Evolutionary conservation across 2,888 invertebrate genomes (phyloP), one percentile per base, ranked within the genome.

Genomic region (Leptopilina drosophilae): DNA sequence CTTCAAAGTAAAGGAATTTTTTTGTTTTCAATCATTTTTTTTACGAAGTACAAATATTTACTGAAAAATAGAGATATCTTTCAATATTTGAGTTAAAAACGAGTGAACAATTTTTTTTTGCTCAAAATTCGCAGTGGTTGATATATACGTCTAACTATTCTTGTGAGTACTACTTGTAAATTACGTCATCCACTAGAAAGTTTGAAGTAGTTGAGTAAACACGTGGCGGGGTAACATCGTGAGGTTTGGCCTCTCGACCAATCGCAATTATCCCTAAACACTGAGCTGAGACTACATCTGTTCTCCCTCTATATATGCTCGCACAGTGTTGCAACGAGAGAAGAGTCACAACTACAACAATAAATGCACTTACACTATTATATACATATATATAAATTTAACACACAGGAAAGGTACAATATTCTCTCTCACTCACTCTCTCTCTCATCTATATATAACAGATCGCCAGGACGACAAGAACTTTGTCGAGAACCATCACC

Each of bases 201-300:
- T 87, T 87, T 87, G 84, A 84, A 87, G 87, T 86, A 87, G 85
- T 86, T 85, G 69, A 82, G 81, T 83, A 82, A 84, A 85, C 87
- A 84, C 84, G 84, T 86, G 84, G 82, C 86, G 81, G 69, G 83
- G 53, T 62, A 76, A 79, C 80, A 77, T 80, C 78, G 83, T 80
- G 82, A 82, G 78, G 73, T 79, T 80, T 82, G 82, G 77, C 83
- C 84, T 85, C 83, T 86, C 86, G 82, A 85, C 82, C 83, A 83
- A 85, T 86, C 84, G 84, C 83, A 86, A 87, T 87, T 87, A 87
- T 87, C 84, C 82, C 82, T 82, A 87, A 86, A 86, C 81, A 79
- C 77, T 79, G 46, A 20, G 62, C 78, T 78, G 81, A 78, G 77
- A 66, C 79, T 82, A 76, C 85, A 83, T 85, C 84, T 81, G 81